A percentile compares a stretch with the other conserved stretches of the same genome.
phyloP scores from a whole-genome alignment of 2,888 invertebrate genomes.

The Idaea straminata region DNA sequence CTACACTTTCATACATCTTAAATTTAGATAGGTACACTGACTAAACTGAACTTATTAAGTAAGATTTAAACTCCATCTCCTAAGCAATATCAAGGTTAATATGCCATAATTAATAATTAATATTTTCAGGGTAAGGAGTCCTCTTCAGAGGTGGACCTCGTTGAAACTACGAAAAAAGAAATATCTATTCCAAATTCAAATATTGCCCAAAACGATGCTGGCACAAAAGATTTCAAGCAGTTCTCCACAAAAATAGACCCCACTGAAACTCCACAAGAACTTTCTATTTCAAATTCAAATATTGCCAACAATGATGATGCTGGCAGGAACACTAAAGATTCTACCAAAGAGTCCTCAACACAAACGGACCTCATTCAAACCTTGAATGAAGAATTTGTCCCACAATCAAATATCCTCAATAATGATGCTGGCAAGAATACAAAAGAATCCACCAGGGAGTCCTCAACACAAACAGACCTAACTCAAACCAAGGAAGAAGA shows the following conservation, averaged over 20 bases:
- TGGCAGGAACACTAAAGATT: neutral
- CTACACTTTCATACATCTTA: neutral
- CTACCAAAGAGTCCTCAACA: neutral
- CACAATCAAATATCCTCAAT: neutral
- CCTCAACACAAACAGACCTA: conserved; percentile 38
- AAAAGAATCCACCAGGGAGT: conserved; percentile 20
- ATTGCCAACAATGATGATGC: neutral
- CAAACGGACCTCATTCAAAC: neutral
- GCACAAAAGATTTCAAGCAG: conserved; percentile 18
- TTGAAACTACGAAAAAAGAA: neutral
- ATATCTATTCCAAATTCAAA: neutral
- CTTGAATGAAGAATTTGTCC: neutral
- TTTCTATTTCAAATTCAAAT: neutral
- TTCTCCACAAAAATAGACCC: conserved; percentile 38
- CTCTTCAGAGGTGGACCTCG: neutral
- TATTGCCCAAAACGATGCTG: neutral
- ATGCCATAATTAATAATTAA: neutral
- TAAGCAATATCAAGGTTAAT: too few species aligned
- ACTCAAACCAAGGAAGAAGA: neutral
- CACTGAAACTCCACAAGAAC: neutral
- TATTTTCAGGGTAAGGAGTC: neutral
- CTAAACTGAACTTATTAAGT: too few species aligned
- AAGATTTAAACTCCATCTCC: too few species aligned
- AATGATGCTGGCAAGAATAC: neutral
- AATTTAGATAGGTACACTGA: too few species aligned